phyloP scores from a whole-genome alignment of 2,888 invertebrate genomes.

The Cerceris ruficornis region DNA sequence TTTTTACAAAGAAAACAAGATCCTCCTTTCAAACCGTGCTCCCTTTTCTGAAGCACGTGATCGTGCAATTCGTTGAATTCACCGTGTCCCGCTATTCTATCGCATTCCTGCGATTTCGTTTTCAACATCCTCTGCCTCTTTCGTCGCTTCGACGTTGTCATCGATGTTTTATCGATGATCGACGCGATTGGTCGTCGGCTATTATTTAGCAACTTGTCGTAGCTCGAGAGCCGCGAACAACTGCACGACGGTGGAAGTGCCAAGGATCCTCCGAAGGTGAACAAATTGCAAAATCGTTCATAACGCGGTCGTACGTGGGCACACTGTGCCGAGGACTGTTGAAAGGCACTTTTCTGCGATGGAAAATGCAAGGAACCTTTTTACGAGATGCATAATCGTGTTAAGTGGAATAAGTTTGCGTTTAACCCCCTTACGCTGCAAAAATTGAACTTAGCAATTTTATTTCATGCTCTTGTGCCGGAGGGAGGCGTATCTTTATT shows the following conservation, averaged over 20 bases:
- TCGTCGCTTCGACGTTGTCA: background rate
- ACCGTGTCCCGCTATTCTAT: too few relatives aligned
- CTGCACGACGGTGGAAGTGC: constrained; percentile 40
- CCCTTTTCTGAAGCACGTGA: too few relatives aligned
- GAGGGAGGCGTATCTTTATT: too few relatives aligned
- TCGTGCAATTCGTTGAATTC: too few relatives aligned
- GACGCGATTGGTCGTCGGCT: constrained; percentile 29
- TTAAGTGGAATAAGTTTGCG: too few relatives aligned
- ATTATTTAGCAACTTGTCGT: constrained; percentile 36
- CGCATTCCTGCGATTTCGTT: too few relatives aligned
- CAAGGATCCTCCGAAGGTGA: constrained; percentile 62
- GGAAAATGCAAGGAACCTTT: background rate
- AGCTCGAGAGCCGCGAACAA: constrained; percentile 33
- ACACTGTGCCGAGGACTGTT: constrained; percentile 3
- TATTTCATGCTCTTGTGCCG: too few relatives aligned
- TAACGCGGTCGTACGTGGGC: constrained; percentile 43
- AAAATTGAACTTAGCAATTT: too few relatives aligned
- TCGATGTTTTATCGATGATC: background rate
- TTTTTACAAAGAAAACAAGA: too few relatives aligned
- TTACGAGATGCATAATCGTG: too few relatives aligned
- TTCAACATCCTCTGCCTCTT: background rate
- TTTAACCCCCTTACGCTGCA: too few relatives aligned
- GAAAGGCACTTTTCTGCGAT: constrained; percentile 16
- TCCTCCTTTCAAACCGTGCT: too few relatives aligned
- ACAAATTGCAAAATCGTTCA: constrained; percentile 53